Evolutionary conservation across 2,888 invertebrate species (phyloP), one percentile per base, ranked within the genome.

Genomic region (Agriopis leucophaearia): DNA sequence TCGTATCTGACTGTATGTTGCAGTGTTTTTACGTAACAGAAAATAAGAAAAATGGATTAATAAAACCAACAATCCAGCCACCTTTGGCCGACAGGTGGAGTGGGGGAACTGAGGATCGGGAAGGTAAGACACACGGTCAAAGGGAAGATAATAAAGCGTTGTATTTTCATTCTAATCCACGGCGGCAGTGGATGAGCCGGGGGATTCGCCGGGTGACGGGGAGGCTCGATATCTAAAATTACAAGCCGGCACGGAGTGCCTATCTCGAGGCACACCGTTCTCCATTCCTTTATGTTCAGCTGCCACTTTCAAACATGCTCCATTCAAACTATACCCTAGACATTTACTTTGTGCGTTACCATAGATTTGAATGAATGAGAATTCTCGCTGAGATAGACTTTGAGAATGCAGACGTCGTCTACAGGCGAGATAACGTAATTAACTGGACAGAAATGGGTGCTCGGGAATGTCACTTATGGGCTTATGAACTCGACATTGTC

Each of bases 211-310:
- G 80, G 85, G 78, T 75, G 78, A 77, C 68, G 64, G 76, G 79
- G 85, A 86, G 88, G 86, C 86, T 88, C 87, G 91, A 91, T 92
- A 92, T 92, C 90, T 91, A 89, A 92, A 91, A 92, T 92, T 91
- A 91, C 91, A 91, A 92, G 87, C 87, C 88, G 88, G 85, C 88
- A 87, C 68, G 56, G 88, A 89, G 89, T 88, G 86, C 90, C 91
- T 90, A 90, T 91, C 91, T 89, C 85, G 84, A 84, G 82, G 85
- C 83, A 86, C 85, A 85, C 83, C 86, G 82, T 83, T 85, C 85
- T 84, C 85, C 84, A 84, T 86, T 90, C 89, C 89, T 90, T 90
- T 90, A 90, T 88, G 87, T 87, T 88, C 81, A 90, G 82, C 89
- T 91, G 90, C 89, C 90, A 90, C 88, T 89, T 91, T 87, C 89